Base-by-base conservation (phyloP, 30 jellyfish, hydroid and myxozoan genomes). In the Aurelia aurita region DNA sequence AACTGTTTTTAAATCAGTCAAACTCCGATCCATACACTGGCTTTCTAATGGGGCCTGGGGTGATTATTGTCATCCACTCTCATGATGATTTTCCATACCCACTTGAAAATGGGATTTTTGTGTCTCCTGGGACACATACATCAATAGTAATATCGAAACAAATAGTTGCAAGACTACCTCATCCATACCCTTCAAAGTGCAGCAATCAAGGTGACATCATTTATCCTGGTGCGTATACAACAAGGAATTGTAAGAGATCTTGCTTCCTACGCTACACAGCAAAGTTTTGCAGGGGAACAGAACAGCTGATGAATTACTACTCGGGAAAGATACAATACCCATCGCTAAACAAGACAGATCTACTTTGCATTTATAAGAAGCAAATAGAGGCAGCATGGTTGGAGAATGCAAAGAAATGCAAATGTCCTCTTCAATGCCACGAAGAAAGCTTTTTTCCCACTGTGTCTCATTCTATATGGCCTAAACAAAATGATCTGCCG, bases 61-160 rank as follows among this genome's bases (percentile, higher is more conserved):
- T 59, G 16, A n/a, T 34, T 0, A n/a, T 59, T 10, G 71, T 59
- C 43, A 59, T 59, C 26, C 16, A 59, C 29, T 59, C 71, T 9
- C 23, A 59, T 20, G 71, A 59, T 59, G 32, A 10, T 13, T 59
- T 59, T n/a, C 71, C 71, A n/a, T 59, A 3, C 29, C 71, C 71
- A 11, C 29, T 59, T 29, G 16, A 11, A 59, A 59, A 59, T n/a
- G 71, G 71, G 16, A 12, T 59, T 9, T 59, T 59, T 10, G 71
- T 59, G 26, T 59, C 71, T 16, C 71, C 71, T 3, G 71, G 71
- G 29, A 34, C 26, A 59, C 71, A n/a, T 20, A 59, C 71, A 59
- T 59, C 28, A n/a, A 59, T 59, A 3, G 29, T 29, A 15, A 16
- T 59, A n/a, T 34, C 26, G 5, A 59, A 59, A 20, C 71, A 20